Evolutionary conservation across 2,113 vertebrate genomes (phyloP), one percentile per base, ranked within the genome.

Genomic region (Odobenus rosmarus): DNA sequence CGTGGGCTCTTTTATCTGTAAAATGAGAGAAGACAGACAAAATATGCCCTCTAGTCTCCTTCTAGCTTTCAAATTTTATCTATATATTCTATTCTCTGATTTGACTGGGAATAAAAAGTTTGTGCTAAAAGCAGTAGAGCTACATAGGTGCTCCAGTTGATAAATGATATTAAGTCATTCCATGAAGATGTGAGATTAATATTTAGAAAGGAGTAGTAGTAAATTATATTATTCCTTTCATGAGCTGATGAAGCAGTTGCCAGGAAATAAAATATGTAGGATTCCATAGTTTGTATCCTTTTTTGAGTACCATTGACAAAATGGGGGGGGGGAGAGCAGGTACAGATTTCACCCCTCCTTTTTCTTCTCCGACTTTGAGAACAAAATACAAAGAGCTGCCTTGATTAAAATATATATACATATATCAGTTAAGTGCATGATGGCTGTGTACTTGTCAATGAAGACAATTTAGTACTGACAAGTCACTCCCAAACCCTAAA

Each of bases 231-330:
- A 59, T n/a, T 86, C 57, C 21, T 67, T 77, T 89, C 7, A 2
- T 88, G n/a, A 96, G 71, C 57, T 84, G 15, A 74, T 67, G 39
- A 95, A 91, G 46, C 10, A 62, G 11, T 69, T 74, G 31, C 23
- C 61, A 92, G 67, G 15, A 96, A 96, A 85, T 79, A 89, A 96
- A 92, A 91, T 55, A 57, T 2, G 31, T 71, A 26, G 4, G 14
- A 69, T n/a, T 96, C 36, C 33, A 21, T 31, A 53, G 80, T 96
- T 88, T 84, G 2, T n/a, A 46, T 59, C 26, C 62, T 84, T 86
- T 88, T 51, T 39, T 46, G 12, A 57, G 61, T 83, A 93, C 26
- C 36, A 93, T 42, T 79, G 71, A 79, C 19, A 64, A 92, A 93
- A 88, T 15, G 4, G 9, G 3, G 18, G 1, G 26, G 6, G 49